Base-by-base conservation (phyloP, 2,113 vertebrate species). In the Phylloscopus trochilus region DNA sequence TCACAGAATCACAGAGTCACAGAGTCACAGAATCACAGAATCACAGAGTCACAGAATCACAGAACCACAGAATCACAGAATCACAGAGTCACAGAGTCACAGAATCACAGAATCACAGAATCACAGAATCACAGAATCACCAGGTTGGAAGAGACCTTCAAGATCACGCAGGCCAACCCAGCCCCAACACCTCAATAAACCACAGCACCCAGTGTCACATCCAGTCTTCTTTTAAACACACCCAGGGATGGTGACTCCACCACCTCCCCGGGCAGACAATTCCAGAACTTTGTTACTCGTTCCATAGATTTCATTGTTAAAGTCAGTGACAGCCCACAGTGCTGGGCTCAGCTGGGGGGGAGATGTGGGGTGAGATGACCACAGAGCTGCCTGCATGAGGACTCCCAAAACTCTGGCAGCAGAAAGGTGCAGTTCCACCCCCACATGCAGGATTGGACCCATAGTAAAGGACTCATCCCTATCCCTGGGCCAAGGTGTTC, bases 361-460 rank as follows among this genome's bases (percentile, higher is more conserved):
- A 63, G n/a, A 26, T 6, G 4, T 20, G 49, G 23, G 68, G 49
- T 0, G 14, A 84, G 52, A 7, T 41, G 26, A n/a, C 53, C 58
- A 7, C 0, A 0, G n/a, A 77, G 63, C 46, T 62, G 53, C 60
- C 46, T 62, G 53, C 60, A 22, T 0, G 0, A 27, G 53, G 19
- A 27, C 3, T 83, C 56, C 66, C 3, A 1, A 72, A 79, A 68
- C 24, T 41, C 52, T 0, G 1, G 5, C 16, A 66, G 39, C 0
- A 4, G 55, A 33, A 46, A 30, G 15, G 56, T 2, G 0, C 73
- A 70, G 35, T 33, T 44, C 72, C 49, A 21, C n/a, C 13, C 19
- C 41, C 9, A 30, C 4, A 0, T 1, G 10, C 3, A 19, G 59
- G 37, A 24, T 46, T 23, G 8, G 12, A 16, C 35, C 39, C 13